Evolutionary conservation across 2,113 vertebrate genomes (phyloP).

Genomic region (Morone chrysops): DNA sequence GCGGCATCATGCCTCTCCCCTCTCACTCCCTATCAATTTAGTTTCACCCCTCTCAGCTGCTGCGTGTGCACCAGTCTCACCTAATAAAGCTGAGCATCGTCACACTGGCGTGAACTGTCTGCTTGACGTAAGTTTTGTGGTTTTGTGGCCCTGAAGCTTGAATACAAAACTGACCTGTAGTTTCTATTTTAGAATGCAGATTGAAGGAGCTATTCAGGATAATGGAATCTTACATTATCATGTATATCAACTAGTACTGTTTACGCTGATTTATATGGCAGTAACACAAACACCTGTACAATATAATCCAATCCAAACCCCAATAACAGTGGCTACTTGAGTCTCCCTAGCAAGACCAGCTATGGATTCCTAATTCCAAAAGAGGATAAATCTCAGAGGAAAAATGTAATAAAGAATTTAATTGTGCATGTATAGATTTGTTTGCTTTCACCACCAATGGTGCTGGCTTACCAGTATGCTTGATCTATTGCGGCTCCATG

Average conservation of each 20-base stretch:
- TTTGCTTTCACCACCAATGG: no score
- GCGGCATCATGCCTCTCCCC: slow-evolving; percentile 24
- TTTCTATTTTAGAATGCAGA: neutral
- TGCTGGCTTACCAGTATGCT: no score
- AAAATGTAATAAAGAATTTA: no score
- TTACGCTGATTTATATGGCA: neutral
- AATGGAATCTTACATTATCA: neutral
- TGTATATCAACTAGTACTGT: neutral
- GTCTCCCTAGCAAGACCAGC: no score
- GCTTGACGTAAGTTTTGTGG: neutral
- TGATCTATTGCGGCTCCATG: no score
- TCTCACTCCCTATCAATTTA: slow-evolving; percentile 28
- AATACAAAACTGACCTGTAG: slow-evolving; percentile 9
- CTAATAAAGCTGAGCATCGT: slow-evolving; percentile 6
- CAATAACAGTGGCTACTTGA: no score
- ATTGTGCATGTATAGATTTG: no score
- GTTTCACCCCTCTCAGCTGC: slow-evolving; percentile 14
- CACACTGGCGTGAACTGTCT: neutral
- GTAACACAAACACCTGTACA: neutral
- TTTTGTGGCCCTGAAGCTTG: slow-evolving; percentile 18
- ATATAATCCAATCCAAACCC: neutral
- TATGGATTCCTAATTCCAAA: no score
- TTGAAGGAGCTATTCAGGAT: neutral
- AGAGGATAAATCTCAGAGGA: no score
- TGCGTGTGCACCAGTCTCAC: neutral